Evolutionary conservation across 2,888 invertebrate genomes (phyloP), one percentile per base, ranked within the genome.

Genomic region (Cheilosia vernalis): DNA sequence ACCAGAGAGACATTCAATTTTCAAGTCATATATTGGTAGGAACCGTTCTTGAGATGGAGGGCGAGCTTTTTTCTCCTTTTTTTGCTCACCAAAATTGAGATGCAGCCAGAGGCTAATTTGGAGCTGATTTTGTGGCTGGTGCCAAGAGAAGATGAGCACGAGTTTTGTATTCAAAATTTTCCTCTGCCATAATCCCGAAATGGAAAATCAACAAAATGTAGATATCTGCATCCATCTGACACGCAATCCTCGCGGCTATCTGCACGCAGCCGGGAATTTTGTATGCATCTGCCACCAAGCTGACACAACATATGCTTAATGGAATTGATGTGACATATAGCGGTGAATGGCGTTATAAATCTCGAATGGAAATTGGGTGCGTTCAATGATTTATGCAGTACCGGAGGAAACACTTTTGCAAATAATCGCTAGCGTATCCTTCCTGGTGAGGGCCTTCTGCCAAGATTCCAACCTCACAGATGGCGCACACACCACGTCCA

Each of bases 361-460:
- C 76, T 66, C 55, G 53, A 81, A 76, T 81, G 69, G 70, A 81
- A 85, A 81, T 85, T 77, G 76, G 76, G 49, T 77, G 81, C 76
- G 81, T 81, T 72, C 76, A 72, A 85, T 85, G 85, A 85, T 85
- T 85, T 72, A 85, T 85, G 85, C 85, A 85, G 49, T 80, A 24
- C n/a, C 24, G 40, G 33, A 55, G 81, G 66, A 85, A 77, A 77
- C 76, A 85, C 81, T 81, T 81, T 81, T 77, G 72, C 81, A 85
- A 85, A 81, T 85, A 85, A 85, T 81, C 85, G 56, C 81, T 81
- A 53, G 73, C 83, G 56, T 63, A 83, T 83, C 73, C 79, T 79
- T 73, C 63, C 61, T 55, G 61, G 44, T 27, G 44, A 40, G 51
- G 66, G 61, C 61, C 64, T 51, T 49, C 61, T 51, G 73, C 66